Evolutionary conservation across 2,888 invertebrate species (phyloP).

Genomic region (Aporophyla lueneburgensis): DNA sequence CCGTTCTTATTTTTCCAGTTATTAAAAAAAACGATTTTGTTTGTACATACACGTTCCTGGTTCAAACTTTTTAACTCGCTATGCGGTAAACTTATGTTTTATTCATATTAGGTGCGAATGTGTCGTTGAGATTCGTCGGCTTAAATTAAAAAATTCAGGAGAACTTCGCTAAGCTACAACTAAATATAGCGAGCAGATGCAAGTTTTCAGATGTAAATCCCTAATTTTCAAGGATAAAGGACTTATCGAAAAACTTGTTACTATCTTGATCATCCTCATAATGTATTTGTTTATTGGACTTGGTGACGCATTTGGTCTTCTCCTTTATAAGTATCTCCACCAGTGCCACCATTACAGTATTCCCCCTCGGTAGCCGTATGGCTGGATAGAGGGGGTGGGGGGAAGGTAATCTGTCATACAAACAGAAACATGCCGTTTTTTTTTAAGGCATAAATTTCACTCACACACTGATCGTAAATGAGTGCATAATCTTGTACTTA

Average conservation of each 20-base stretch:
- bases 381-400: too few species aligned
- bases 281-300: background rate
- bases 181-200: background rate
- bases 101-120: constrained; percentile 1
- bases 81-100: background rate
- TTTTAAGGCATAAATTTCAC: too few species aligned
- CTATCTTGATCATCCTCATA: background rate
- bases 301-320: too few species aligned
- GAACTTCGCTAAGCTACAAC: background rate
- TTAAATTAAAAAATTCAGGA: background rate
- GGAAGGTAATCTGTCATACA: too few species aligned
- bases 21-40: too few species aligned
- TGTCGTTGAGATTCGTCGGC: background rate
- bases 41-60: background rate
- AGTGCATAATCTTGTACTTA: too few species aligned
- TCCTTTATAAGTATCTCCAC: too few species aligned
- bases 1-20: too few species aligned
- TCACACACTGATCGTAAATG: too few species aligned
- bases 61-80: background rate
- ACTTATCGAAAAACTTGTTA: background rate
- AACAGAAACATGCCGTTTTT: too few species aligned
- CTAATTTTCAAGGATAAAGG: background rate
- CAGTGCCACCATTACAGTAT: too few species aligned
- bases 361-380: too few species aligned
- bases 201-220: background rate